These are phyloP conservation scores for rabbit (Oryctolagus cuniculus) DNA, from an alignment of 2,113 vertebrate species.

Conservation along the genomic window mOryCun1.1 NC_091438.1:107835001-107835500, in stretches of 20 bases:
- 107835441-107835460: neutral
- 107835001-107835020: neutral
- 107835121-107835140: neutral
- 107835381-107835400: constrained; percentile 4
- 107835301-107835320: neutral
- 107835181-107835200: neutral
- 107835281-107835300: constrained; percentile 40
- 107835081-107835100: neutral
- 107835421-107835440: neutral
- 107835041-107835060: neutral
- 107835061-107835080: neutral
- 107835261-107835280: constrained; percentile 31
- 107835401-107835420: neutral
- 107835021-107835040: neutral
- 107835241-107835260: constrained; percentile 9
- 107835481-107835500: neutral
- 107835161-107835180: neutral
- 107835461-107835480: neutral
- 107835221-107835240: neutral
- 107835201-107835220: constrained; percentile 1
- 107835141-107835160: neutral
- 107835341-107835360: constrained; percentile 14
- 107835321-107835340: neutral
- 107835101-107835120: neutral
- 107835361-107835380: neutral